Evolutionary conservation across 2,888 invertebrate genomes (phyloP), one percentile per base, ranked within the genome.

Genomic region (Aelia acuminata): DNA sequence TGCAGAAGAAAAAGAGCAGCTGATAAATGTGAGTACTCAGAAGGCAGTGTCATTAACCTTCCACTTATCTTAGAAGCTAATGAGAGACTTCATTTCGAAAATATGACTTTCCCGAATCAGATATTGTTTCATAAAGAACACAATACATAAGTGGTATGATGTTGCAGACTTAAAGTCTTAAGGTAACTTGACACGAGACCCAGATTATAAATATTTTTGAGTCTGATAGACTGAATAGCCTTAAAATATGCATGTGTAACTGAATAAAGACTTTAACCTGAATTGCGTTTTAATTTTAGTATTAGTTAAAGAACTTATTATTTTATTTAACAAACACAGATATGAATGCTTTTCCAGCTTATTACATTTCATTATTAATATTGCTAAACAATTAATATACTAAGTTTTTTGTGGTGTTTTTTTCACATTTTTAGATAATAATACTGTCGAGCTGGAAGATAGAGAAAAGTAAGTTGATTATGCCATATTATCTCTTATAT

Each of bases 1-100:
- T 98, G 97, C 92, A 94, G 97, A 91, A 94, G 96, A 91, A 96
- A 96, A 93, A 94, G 97, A 91, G 95, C 95, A 87, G 95, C 95
- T 91, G 95, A 95, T 91, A 96, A 96, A 95, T 96, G 96, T 97
- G 94, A 96, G 96, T 94, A 89, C 87, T 84, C 75, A 87, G 85
- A 35, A n/a, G 47, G 15, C 22, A 87, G 49, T 50, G 43, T 22
- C 39, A 80, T 80, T 50, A 48, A 87, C n/a, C 80, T 70, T 84
- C 87, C 80, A 26, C 48, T 87, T 49, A 43, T 87, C 18, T 49
- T 49, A 70, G 75, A 80, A 86, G 53, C 31, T 85, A 49, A 50
- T 22, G 85, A 85, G 47, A 47, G 22, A 50, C 85, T 26, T 50
- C 85, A 85, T 35, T 85, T 85, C 15, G 85, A 85, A 85, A 85